Evolutionary conservation across 2,797 vertebrate genomes (phyloP).

Genomic region (Sparus aurata): DNA sequence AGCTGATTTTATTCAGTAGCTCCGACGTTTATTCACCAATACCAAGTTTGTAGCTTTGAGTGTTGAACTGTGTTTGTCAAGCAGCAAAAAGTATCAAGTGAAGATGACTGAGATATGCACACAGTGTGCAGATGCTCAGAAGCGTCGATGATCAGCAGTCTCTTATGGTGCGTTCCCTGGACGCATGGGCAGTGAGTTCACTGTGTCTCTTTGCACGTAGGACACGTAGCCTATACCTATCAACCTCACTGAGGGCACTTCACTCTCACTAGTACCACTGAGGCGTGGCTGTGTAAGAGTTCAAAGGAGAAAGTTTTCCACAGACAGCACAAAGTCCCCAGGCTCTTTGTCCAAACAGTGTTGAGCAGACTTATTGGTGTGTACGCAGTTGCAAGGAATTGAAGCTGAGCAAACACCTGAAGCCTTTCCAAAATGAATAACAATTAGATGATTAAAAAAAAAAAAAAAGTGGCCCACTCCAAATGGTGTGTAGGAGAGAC

Average conservation of each 20-base stretch:
- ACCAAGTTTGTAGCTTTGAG: too few relatives aligned
- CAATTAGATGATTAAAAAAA: constrained; percentile 56
- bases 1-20: too few relatives aligned
- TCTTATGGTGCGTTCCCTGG: too few relatives aligned
- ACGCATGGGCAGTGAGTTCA: too few relatives aligned
- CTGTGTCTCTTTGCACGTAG: too few relatives aligned
- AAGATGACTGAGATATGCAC: too few relatives aligned
- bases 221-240: too few relatives aligned
- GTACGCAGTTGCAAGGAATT: constrained; percentile 46
- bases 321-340: constrained; percentile 34
- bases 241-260: background rate
- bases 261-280: background rate
- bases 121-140: too few relatives aligned
- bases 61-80: too few relatives aligned
- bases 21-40: too few relatives aligned
- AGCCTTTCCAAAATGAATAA: constrained; percentile 61
- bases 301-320: constrained; percentile 55
- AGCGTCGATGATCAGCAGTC: too few relatives aligned
- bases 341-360: constrained; percentile 43
- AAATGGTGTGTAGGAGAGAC: constrained; percentile 72
- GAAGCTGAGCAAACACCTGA: constrained; percentile 63
- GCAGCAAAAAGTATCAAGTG: too few relatives aligned
- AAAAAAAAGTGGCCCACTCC: constrained; percentile 34
- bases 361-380: constrained; percentile 26
- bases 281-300: constrained; percentile 36